A percentile compares a stretch with the other conserved stretches of the same genome.
These are phyloP conservation scores for Phaedon cochleariae DNA, from an alignment of 2,888 invertebrate species.

Conservation along the genomic window DNA sequence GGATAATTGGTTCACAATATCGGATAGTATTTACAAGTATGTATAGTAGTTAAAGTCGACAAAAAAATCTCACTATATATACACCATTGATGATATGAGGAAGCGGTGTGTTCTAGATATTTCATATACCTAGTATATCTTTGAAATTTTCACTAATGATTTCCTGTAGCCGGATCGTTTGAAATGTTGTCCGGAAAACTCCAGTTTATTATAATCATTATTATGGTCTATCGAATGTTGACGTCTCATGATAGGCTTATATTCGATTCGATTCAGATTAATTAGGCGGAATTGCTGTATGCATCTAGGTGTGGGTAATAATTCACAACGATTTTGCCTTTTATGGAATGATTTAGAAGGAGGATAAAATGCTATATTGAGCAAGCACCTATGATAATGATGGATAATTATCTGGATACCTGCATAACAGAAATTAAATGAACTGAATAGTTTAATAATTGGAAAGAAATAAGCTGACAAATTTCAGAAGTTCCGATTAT, in stretches of 20 bases:
- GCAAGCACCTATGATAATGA: not conserved
- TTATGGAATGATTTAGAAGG: not conserved
- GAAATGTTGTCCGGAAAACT: not conserved
- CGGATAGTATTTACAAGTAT: not conserved
- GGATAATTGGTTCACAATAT: not conserved
- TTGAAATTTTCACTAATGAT: constrained; percentile 2
- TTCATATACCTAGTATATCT: not conserved
- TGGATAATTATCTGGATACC: not conserved
- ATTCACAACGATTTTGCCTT: not conserved
- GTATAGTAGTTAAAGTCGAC: not conserved
- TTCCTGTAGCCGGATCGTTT: not conserved
- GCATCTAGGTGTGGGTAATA: not conserved
- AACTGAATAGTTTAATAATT: no score
- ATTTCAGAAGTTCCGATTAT: no score
- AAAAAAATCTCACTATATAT: no score
- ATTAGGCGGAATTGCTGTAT: not conserved
- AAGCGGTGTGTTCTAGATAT: not conserved
- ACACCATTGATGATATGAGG: not conserved
- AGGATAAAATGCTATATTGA: not conserved
- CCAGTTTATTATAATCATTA: not conserved
- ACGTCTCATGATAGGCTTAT: not conserved
- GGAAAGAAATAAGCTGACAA: no score
- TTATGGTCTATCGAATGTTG: not conserved
- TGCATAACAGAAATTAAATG: no score
- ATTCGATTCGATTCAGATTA: not conserved